Conservation (phyloP, 2,888 invertebrate genomes). For the Xestia ashworthii region DNA sequence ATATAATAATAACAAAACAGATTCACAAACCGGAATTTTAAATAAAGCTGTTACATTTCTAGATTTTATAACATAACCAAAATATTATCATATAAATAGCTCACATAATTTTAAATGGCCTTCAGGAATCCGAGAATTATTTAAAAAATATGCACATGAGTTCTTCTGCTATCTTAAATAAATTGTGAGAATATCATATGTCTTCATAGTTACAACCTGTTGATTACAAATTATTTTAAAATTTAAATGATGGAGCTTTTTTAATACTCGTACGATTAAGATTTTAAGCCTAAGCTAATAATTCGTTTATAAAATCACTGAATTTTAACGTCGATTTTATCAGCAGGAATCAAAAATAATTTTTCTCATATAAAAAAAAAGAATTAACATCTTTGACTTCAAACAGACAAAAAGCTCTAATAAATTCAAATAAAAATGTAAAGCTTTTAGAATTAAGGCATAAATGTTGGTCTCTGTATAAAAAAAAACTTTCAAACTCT, state of each 20-base stretch:
- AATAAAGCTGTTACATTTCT: constrained; percentile 46
- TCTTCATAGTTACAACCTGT: constrained; percentile 28
- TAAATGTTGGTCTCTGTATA: not conserved
- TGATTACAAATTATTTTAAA: constrained; percentile 15
- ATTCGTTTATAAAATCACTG: not conserved
- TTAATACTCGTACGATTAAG: not conserved
- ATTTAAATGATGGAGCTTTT: not conserved
- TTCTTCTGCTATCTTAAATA: constrained; percentile 9
- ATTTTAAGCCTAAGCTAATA: not conserved
- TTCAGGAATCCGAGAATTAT: constrained; percentile 22
- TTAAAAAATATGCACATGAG: constrained; percentile 1
- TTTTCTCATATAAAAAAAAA: not conserved
- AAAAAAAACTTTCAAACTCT: not conserved
- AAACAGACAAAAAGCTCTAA: not conserved
- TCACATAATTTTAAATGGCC: constrained; percentile 27
- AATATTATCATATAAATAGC: constrained; percentile 56
- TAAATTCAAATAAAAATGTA: not conserved
- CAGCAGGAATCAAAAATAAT: not conserved
- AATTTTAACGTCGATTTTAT: not conserved
- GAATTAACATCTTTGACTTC: not conserved
- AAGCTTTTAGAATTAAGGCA: not conserved
- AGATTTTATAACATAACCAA: constrained; percentile 31
- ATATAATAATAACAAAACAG: not conserved
- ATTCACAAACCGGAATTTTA: constrained; percentile 22
- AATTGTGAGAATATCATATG: constrained; percentile 11